Evolutionary conservation across 2,888 invertebrate species (phyloP), one percentile per base, ranked within the genome.

Genomic region (Drosophila kanekoi): DNA sequence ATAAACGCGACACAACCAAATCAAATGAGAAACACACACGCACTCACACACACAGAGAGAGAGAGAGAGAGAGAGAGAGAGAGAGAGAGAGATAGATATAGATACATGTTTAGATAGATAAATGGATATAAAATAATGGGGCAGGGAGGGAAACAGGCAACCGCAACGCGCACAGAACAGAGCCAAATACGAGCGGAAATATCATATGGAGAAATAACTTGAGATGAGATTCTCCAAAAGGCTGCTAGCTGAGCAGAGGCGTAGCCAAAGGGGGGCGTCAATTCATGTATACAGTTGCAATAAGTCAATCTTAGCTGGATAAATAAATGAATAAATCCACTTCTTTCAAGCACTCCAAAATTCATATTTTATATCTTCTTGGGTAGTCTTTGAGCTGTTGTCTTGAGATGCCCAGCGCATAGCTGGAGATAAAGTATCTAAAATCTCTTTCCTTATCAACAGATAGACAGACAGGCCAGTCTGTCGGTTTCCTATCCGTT

Each of bases 1-100:
- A 84, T 81, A 79, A 87, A 81, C 85, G 83, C 87, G 47, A 61
- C 65, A 45, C 41, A 62, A 48, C 62, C 40, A 62, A 62, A 62
- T 41, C 62, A 43, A 61, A 62, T 68, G 61, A 53, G 53, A 58
- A 70, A 28, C 16, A 32, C 8, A 68, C 37, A 60, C 41, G 35
- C n/a, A 28, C 14, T n/a, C n/a, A n/a, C n/a, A n/a, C n/a, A n/a
- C n/a, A n/a, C n/a, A n/a, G n/a, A n/a, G n/a, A n/a, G n/a, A n/a
- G n/a, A 38, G 10, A 35, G 32, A 37, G 14, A 45, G 13, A 47
- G 32, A 14, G 49, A 28, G 38, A 49, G 11, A 35, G 13, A 35
- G 20, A 48, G 5, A 9, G 11, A 11, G 28, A 35, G 58, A 49
- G 53, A 1, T 20, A 9, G 10, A 3, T 10, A 44, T 37, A 49